These are phyloP conservation scores for Margarornis squamiger DNA, from an alignment of 2,797 vertebrate genomes.

Conservation along the genomic window DNA sequence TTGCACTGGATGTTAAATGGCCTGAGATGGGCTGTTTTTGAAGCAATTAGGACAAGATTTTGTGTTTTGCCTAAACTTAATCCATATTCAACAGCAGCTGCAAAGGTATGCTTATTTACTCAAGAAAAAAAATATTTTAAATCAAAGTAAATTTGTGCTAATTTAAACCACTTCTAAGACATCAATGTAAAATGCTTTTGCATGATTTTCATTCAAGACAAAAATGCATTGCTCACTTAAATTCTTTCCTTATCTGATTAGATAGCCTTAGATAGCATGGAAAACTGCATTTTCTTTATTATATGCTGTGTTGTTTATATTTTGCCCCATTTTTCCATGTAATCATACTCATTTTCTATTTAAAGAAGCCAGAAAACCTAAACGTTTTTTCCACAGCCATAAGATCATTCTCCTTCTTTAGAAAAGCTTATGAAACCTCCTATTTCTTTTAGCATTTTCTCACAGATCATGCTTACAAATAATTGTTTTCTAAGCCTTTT, in stretches of 20 bases:
- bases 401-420: not conserved
- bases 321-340: not conserved
- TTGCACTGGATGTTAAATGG: not conserved
- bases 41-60: not conserved
- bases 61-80: not conserved
- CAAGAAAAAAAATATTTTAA: not conserved
- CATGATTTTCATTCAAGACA: not conserved
- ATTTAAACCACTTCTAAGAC: not conserved
- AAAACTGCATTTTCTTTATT: not conserved
- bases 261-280: not conserved
- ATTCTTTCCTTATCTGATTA: not conserved
- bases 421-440: not conserved
- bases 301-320: not conserved
- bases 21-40: not conserved
- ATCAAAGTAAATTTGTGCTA: not conserved
- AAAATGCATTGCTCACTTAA: not conserved
- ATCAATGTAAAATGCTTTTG: not conserved
- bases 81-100: not conserved
- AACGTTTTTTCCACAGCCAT: not conserved
- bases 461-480: not conserved
- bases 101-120: not conserved
- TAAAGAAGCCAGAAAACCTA: not conserved
- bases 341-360: not conserved
- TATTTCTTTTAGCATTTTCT: not conserved
- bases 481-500: not conserved